Conservation (phyloP, 1,140 invertebrate genomes). For the Drosophila sucinea region DNA sequence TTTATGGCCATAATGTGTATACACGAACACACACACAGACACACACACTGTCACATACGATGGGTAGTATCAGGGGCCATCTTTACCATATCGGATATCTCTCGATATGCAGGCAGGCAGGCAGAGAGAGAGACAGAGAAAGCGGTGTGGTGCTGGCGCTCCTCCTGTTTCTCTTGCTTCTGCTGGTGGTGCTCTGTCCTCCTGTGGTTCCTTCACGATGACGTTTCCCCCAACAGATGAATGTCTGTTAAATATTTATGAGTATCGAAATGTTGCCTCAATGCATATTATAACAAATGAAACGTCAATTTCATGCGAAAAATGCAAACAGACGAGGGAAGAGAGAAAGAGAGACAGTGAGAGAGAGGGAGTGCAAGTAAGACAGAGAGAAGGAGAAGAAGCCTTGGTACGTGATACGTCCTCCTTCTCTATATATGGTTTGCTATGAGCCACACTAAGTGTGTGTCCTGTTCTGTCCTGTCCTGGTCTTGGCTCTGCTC, state of each 20-base stretch:
- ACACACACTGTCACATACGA: slow-evolving; percentile 9
- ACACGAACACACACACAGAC: slow-evolving; percentile 2
- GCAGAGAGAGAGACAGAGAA: neutral
- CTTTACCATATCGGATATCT: slow-evolving; percentile 26
- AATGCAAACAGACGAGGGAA: slow-evolving; percentile 42
- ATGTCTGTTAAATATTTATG: slow-evolving; percentile 74
- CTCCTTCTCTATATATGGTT: neutral
- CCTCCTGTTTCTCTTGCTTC: slow-evolving; percentile 14
- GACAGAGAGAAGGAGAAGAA: neutral
- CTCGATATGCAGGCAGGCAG: slow-evolving; percentile 1
- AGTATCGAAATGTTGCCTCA: slow-evolving; percentile 73
- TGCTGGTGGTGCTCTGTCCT: slow-evolving; percentile 8
- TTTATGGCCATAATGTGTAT: slow-evolving; percentile 47
- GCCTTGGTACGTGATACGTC: slow-evolving; percentile 2
- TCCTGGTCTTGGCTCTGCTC: neutral
- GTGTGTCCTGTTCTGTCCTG: slow-evolving; percentile 6
- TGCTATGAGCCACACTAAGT: slow-evolving; percentile 4
- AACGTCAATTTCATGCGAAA: slow-evolving; percentile 71
- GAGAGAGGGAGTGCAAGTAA: neutral
- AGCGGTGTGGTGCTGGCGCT: neutral
- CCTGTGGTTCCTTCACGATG: slow-evolving; percentile 32
- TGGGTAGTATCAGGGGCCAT: slow-evolving; percentile 19
- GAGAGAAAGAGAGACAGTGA: neutral
- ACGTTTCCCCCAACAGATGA: slow-evolving; percentile 63
- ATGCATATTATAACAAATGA: slow-evolving; percentile 74